Percentiles rank a stretch among this genome's conserved stretches.
Evolutionary conservation across 2,888 invertebrate species (phyloP).

Genomic region (Drosophila quinaria): DNA sequence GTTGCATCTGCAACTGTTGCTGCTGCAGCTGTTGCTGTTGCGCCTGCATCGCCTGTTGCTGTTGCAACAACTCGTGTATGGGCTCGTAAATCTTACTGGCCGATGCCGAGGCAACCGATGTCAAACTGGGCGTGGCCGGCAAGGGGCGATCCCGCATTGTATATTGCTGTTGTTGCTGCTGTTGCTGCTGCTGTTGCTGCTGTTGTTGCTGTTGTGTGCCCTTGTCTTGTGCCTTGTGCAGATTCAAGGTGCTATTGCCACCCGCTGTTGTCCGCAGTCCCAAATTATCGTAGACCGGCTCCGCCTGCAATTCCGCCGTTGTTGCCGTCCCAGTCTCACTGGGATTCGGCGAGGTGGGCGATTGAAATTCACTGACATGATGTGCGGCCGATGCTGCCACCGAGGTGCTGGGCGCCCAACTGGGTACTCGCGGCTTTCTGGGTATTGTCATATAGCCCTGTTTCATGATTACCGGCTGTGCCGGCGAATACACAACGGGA

Average conservation of each 20-base stretch:
- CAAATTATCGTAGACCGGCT: slow-evolving; percentile 94
- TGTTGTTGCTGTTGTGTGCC: slow-evolving; percentile 22
- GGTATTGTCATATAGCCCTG: slow-evolving; percentile 96
- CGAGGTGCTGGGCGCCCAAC: slow-evolving; percentile 90
- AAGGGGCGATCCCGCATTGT: slow-evolving; percentile 88
- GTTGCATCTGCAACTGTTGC: slow-evolving; percentile 60
- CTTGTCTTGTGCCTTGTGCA: slow-evolving; percentile 88
- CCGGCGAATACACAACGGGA: slow-evolving; percentile 89
- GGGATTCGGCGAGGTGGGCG: slow-evolving; percentile 84
- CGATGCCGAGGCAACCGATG: slow-evolving; percentile 71
- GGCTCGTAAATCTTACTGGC: slow-evolving; percentile 84
- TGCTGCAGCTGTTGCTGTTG: slow-evolving; percentile 58
- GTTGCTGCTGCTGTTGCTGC: slow-evolving; percentile 16
- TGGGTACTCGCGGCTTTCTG: slow-evolving; percentile 92
- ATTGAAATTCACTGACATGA: slow-evolving; percentile 84
- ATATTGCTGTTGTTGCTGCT: slow-evolving; percentile 86
- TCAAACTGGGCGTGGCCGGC: slow-evolving; percentile 88
- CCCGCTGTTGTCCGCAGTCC: slow-evolving; percentile 94
- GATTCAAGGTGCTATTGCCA: slow-evolving; percentile 92
- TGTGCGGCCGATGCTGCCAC: slow-evolving; percentile 51
- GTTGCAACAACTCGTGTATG: slow-evolving; percentile 83
- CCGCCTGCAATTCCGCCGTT: slow-evolving; percentile 88
- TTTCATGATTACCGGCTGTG: slow-evolving; percentile 86
- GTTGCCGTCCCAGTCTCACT: slow-evolving; percentile 85
- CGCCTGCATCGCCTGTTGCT: slow-evolving; percentile 66